A percentile compares a stretch with the other conserved stretches of the same genome.
phyloP scores from a whole-genome alignment of 2,797 vertebrate genomes.

The Sebastolobus altivelis region DNA sequence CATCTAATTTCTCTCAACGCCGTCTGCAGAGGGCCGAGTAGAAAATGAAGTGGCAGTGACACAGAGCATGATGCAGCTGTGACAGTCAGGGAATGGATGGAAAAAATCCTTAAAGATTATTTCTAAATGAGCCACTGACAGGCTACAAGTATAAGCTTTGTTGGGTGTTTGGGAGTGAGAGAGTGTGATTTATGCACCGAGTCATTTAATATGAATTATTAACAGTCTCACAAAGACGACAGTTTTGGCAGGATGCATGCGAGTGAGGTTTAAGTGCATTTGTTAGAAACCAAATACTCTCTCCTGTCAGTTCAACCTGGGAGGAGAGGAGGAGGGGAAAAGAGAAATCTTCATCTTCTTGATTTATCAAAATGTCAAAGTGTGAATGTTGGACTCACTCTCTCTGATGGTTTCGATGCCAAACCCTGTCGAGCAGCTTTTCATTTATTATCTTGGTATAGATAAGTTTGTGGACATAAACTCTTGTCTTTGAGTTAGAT shows the following conservation, averaged over 20 bases:
- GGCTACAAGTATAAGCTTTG: slow-evolving; percentile 51
- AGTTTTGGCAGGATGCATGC: slow-evolving; percentile 58
- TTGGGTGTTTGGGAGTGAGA: slow-evolving; percentile 41
- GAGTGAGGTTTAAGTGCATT: slow-evolving; percentile 54
- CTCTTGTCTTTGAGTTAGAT: slow-evolving; percentile 15
- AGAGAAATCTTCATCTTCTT: slow-evolving; percentile 45
- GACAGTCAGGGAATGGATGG: slow-evolving; percentile 45
- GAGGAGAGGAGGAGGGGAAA: slow-evolving; percentile 18
- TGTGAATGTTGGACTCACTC: slow-evolving; percentile 43
- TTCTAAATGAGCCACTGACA: slow-evolving; percentile 64
- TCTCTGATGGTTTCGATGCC: slow-evolving; percentile 16
- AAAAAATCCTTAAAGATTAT: slow-evolving; percentile 53
- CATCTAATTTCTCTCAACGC: slow-evolving; percentile 42
- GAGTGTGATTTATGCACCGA: slow-evolving; percentile 60
- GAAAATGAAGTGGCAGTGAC: slow-evolving; percentile 48
- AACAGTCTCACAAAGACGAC: slow-evolving; percentile 48
- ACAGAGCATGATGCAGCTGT: slow-evolving; percentile 28
- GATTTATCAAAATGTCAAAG: slow-evolving; percentile 49
- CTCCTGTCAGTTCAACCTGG: slow-evolving; percentile 39
- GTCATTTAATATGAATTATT: slow-evolving; percentile 67
- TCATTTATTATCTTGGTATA: neutral
- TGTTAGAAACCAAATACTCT: slow-evolving; percentile 54
- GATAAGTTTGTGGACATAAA: slow-evolving; percentile 20
- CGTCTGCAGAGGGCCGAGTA: slow-evolving; percentile 20
- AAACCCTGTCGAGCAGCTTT: slow-evolving; percentile 37